These are phyloP conservation scores for Borostomias antarcticus DNA, from an alignment of 2,797 vertebrate species.

Conservation along the genomic window DNA sequence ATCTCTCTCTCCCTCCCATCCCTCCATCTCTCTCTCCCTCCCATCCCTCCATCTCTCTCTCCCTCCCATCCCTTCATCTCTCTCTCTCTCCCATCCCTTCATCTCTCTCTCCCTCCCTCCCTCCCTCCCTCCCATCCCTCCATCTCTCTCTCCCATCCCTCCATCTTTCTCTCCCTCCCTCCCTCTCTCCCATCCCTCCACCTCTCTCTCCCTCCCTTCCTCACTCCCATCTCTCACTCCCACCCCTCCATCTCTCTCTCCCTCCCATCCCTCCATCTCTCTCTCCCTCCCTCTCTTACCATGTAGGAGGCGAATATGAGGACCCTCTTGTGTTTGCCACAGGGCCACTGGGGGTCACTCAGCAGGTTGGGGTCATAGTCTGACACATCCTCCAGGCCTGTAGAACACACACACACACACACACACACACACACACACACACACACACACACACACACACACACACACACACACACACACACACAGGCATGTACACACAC, in stretches of 20 bases:
- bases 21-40: not conserved
- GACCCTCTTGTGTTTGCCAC: slow-evolving; percentile 95
- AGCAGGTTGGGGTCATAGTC: slow-evolving; percentile 95
- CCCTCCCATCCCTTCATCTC: not conserved
- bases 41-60: no score
- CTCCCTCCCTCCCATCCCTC: not conserved
- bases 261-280: not conserved
- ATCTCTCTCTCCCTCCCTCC: not conserved
- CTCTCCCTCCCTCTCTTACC: slow-evolving; percentile 72
- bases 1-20: no score
- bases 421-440: no score
- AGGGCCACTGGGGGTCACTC: slow-evolving; percentile 97
- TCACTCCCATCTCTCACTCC: slow-evolving; percentile 46
- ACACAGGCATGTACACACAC: not conserved
- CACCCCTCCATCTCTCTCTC: no score
- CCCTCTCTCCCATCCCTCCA: no score
- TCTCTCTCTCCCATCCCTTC: not conserved
- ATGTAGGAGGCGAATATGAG: slow-evolving; percentile 97
- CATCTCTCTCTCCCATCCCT: no score
- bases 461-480: no score
- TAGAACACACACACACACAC: not conserved
- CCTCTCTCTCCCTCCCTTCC: not conserved
- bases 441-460: no score
- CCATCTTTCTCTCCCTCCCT: not conserved
- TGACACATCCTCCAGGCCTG: slow-evolving; percentile 79